phyloP scores from a whole-genome alignment of 2,113 vertebrate species.

The Phocoena phocoena region DNA sequence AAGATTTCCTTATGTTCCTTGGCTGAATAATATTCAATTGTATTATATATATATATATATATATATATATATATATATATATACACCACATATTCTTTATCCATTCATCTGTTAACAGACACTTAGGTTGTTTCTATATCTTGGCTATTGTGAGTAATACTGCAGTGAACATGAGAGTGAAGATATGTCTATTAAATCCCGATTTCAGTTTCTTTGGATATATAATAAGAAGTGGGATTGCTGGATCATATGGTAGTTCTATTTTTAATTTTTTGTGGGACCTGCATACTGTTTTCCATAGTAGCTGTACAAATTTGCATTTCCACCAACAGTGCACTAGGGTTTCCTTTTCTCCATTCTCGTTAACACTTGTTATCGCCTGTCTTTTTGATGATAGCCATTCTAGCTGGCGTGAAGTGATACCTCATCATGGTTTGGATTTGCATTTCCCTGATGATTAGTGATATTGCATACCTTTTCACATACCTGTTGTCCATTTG shows the following conservation, averaged over 20 bases:
- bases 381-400: too few species aligned
- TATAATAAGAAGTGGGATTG: not conserved
- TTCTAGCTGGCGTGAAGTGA: not conserved
- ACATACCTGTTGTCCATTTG: not conserved
- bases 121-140: not conserved
- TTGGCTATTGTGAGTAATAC: not conserved
- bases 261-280: not conserved
- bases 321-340: not conserved
- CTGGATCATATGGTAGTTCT: not conserved
- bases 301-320: not conserved
- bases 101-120: not conserved
- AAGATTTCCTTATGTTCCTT: not conserved
- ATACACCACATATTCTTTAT: not conserved
- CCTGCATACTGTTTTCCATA: not conserved
- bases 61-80: too few species aligned
- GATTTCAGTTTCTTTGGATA: not conserved
- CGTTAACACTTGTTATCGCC: too few species aligned
- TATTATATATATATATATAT: too few species aligned
- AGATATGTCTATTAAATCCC: not conserved
- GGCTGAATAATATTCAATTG: not conserved
- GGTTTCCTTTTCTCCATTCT: too few species aligned
- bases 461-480: not conserved
- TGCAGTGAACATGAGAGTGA: not conserved
- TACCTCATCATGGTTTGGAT: not conserved
- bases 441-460: not conserved